phyloP scores from a whole-genome alignment of 1,140 invertebrate species.

The Brachionus koreanus region DNA sequence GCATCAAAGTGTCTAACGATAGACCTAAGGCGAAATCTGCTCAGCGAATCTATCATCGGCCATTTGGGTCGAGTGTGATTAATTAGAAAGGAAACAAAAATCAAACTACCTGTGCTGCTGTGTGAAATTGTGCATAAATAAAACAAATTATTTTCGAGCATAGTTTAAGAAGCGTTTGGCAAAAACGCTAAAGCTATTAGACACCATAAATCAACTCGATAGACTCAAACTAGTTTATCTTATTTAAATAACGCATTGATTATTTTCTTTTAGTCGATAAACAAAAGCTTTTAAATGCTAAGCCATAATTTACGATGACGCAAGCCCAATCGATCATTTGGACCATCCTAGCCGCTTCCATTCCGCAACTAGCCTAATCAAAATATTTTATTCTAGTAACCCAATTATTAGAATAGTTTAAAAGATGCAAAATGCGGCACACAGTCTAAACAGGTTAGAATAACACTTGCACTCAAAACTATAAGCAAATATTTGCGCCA shows the following conservation, averaged over 20 bases:
- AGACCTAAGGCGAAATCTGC: neutral
- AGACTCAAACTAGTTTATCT: neutral
- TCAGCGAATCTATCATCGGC: neutral
- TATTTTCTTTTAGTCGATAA: neutral
- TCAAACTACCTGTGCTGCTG: neutral
- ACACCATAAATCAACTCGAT: neutral
- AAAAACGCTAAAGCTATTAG: neutral
- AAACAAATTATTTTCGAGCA: neutral
- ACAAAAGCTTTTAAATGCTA: neutral
- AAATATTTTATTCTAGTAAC: neutral
- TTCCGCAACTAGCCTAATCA: neutral
- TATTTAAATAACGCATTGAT: neutral
- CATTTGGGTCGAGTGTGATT: neutral
- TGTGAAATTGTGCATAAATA: neutral
- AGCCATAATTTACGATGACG: neutral
- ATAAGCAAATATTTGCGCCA: neutral
- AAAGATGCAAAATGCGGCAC: neutral
- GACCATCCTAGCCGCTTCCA: neutral
- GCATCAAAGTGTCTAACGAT: neutral
- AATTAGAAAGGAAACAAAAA: neutral
- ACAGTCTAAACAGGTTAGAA: neutral
- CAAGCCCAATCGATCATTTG: neutral
- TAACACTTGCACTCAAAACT: neutral
- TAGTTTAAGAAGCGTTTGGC: neutral
- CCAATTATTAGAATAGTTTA: neutral